Evolutionary conservation across 2,888 invertebrate species (phyloP), one percentile per base, ranked within the genome.

Genomic region (Cheilosia vulpina): DNA sequence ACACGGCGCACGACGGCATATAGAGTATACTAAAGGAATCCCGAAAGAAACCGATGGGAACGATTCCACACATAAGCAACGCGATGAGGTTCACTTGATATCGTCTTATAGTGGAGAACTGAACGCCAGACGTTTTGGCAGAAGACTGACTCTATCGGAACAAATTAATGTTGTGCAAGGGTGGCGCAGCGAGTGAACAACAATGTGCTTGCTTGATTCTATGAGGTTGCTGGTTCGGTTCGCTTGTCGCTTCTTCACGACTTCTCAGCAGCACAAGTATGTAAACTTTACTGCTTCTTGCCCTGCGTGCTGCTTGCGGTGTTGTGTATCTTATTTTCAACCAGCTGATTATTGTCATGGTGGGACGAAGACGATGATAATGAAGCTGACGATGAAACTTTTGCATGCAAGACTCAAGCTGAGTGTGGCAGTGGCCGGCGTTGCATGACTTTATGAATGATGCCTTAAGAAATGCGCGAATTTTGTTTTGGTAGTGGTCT

Each of bases 91-190:
- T 71, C 66, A 71, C 62, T 57, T 66, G 13, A 62, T 27, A 66
- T 43, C 62, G 52, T 50, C 68, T 52, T 45, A 38, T 52, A 58
- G 17, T 55, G 50, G 52, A 81, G 77, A 85, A 85, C 85, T 71
- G 77, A 76, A 77, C 81, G 72, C 66, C 80, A 77, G 80, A 81
- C 80, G 76, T 63, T 81, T 85, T 76, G 72, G 77, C 77, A 81
- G 71, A 81, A 85, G 76, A 85, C 80, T 81, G 85, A 72, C 38
- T 85, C 45, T 55, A 60, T 52, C 52, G 68, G 53, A 68, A 63
- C 62, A 81, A 81, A 58, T 24, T 31, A 50, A 53, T 55, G 72
- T 76, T 57, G 76, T 63, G 77, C 85, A 77, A 77, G 80, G 85
- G 85, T 72, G 66, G 60, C 66, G 58, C 27, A 47, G 38, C 38